Percentiles rank a stretch among this genome's conserved stretches.
Evolutionary conservation across 2,888 invertebrate species (phyloP).

Genomic region (Xanthorhoe spadicearia): DNA sequence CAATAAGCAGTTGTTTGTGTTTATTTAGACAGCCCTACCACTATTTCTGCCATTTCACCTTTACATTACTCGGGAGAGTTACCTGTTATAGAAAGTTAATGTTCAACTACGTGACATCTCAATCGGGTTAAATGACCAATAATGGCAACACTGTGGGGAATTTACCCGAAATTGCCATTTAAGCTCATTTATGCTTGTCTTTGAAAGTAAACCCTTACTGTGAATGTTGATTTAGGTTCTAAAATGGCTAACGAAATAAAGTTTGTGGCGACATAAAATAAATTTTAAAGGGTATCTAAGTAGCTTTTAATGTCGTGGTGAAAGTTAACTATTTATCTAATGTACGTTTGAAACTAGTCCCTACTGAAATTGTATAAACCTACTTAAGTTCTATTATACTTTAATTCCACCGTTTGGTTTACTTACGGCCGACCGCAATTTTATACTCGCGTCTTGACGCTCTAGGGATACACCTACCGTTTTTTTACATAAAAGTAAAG

Average conservation of each 20-base stretch:
- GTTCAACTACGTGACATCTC: slow-evolving; percentile 27
- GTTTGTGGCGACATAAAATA: slow-evolving; percentile 2
- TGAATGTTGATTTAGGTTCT: slow-evolving; percentile 6
- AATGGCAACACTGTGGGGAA: slow-evolving; percentile 25
- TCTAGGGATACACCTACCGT: too few species aligned
- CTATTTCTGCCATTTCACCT: slow-evolving; percentile 9
- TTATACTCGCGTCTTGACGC: too few species aligned
- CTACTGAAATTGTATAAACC: neutral
- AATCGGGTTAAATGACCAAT: slow-evolving; percentile 34
- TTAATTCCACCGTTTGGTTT: too few species aligned
- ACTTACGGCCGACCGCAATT: too few species aligned
- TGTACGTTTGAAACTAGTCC: neutral
- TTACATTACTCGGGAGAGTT: slow-evolving; percentile 14
- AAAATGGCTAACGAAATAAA: neutral
- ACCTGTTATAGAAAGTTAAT: slow-evolving; percentile 30
- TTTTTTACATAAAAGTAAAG: too few species aligned
- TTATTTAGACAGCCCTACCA: slow-evolving; percentile 10
- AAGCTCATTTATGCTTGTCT: slow-evolving; percentile 16
- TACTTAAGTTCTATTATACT: neutral
- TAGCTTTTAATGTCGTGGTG: neutral
- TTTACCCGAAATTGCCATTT: slow-evolving; percentile 22
- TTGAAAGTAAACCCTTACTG: slow-evolving; percentile 19
- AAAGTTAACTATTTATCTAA: neutral
- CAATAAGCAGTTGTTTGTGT: neutral
- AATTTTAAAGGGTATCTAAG: neutral